phyloP scores from a whole-genome alignment of 92 coral and sea anemone genomes.

The Pocillopora meandrina region DNA sequence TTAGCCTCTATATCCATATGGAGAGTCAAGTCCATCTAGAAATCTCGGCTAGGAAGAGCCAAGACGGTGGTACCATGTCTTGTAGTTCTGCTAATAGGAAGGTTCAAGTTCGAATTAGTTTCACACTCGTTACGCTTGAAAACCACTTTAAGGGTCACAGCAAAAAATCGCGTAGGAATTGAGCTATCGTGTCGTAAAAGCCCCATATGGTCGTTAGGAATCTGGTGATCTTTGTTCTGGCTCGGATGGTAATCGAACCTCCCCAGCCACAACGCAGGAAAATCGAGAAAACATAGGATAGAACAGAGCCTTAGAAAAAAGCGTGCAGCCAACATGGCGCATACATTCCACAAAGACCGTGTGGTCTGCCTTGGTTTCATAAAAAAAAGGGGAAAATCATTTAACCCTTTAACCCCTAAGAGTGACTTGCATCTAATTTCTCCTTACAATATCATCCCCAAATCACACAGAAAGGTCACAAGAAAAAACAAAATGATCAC shows the following conservation, averaged over 20 bases:
- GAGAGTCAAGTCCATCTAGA: background rate
- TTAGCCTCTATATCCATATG: background rate
- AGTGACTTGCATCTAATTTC: too few relatives aligned
- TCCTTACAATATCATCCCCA: too few relatives aligned
- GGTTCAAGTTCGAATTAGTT: background rate
- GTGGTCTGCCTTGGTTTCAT: too few relatives aligned
- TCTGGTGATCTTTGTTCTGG: background rate
- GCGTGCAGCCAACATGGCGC: background rate
- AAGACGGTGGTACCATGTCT: background rate
- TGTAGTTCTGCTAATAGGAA: background rate
- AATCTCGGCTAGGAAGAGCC: background rate
- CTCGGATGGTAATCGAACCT: background rate
- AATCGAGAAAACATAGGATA: background rate
- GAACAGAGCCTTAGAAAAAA: background rate
- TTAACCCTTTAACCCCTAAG: too few relatives aligned
- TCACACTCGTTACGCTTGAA: background rate
- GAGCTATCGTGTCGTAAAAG: background rate
- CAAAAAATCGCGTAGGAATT: background rate
- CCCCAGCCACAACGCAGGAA: background rate
- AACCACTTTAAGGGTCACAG: background rate
- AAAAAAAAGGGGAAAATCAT: too few relatives aligned
- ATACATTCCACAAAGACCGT: background rate
- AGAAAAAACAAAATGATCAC: too few relatives aligned
- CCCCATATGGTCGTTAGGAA: background rate
- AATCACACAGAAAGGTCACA: too few relatives aligned